Percentiles rank a stretch among this genome's conserved stretches.
phyloP scores from a whole-genome alignment of 2,888 invertebrate species.

The Seladonia tumulorum region DNA sequence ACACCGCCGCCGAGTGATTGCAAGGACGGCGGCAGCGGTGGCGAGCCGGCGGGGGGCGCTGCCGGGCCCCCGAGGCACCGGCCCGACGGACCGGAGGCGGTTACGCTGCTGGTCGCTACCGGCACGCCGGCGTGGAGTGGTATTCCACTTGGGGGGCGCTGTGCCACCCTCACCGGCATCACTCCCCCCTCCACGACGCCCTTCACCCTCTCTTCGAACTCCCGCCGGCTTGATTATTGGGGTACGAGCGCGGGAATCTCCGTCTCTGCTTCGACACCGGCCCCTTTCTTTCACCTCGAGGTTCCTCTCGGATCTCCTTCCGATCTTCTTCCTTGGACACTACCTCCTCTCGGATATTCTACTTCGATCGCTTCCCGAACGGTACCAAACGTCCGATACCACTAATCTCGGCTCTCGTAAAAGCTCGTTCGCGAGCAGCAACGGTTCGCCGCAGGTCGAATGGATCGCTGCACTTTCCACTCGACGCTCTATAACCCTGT shows the following conservation, averaged over 20 bases:
- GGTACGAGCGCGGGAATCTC: slow-evolving; percentile 50
- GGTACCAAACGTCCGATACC: background rate
- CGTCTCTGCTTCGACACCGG: background rate
- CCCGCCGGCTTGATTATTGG: slow-evolving; percentile 51
- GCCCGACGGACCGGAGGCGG: slow-evolving; percentile 86
- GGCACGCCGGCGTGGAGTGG: slow-evolving; percentile 87
- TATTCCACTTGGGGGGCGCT: slow-evolving; percentile 88
- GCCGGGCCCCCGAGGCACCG: slow-evolving; percentile 85
- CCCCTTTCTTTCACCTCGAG: background rate
- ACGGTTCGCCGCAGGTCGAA: background rate
- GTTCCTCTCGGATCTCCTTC: background rate
- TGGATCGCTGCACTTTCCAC: slow-evolving; percentile 29
- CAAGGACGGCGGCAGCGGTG: slow-evolving; percentile 79
- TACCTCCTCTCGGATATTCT: background rate
- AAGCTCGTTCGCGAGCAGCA: slow-evolving; percentile 22
- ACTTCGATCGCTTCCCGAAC: background rate
- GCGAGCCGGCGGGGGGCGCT: slow-evolving; percentile 78
- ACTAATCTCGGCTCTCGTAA: background rate
- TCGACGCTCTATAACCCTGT: slow-evolving; percentile 11
- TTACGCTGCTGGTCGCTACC: slow-evolving; percentile 88
- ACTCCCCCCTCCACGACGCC: slow-evolving; percentile 84
- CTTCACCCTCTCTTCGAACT: slow-evolving; percentile 79
- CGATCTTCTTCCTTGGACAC: background rate
- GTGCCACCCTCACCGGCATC: slow-evolving; percentile 86
- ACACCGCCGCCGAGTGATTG: slow-evolving; percentile 70